Conservation (phyloP, 2,113 vertebrate genomes). For the Bostrychus sinensis region DNA sequence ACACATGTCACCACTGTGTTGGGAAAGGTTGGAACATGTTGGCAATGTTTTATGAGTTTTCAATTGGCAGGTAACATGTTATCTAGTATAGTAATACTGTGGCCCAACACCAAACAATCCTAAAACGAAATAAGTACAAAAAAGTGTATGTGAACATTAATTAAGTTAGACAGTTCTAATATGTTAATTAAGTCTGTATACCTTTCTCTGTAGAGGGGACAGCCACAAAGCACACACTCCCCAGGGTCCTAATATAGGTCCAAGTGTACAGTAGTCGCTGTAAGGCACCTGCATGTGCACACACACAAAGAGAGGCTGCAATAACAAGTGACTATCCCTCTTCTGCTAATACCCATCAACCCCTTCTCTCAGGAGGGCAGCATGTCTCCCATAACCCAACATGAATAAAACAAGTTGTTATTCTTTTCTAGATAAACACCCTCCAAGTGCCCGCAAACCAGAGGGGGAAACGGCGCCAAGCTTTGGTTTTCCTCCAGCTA, state of each 20-base stretch:
- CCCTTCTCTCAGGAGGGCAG: constrained; percentile 67
- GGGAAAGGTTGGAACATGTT: too few relatives aligned
- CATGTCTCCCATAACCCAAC: constrained; percentile 57
- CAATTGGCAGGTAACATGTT: too few relatives aligned
- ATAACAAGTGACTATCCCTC: constrained; percentile 55
- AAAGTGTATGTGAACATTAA: not conserved
- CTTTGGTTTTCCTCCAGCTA: constrained; percentile 72
- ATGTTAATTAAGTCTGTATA: constrained; percentile 4
- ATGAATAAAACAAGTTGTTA: constrained; percentile 81
- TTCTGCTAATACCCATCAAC: constrained; percentile 61
- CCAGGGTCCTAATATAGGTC: constrained; percentile 11
- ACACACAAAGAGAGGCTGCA: constrained; percentile 6
- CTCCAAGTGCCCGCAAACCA: constrained; percentile 72
- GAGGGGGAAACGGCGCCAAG: constrained; percentile 52
- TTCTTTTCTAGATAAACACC: constrained; percentile 78
- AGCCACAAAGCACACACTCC: constrained; percentile 26
- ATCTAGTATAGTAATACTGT: too few relatives aligned
- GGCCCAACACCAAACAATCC: too few relatives aligned
- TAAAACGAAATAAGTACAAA: too few relatives aligned
- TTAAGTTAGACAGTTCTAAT: not conserved
- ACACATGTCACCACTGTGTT: too few relatives aligned
- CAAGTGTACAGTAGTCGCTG: constrained; percentile 12
- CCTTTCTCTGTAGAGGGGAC: constrained; percentile 16
- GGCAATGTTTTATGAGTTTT: too few relatives aligned
- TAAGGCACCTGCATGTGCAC: constrained; percentile 26